These are phyloP conservation scores for Conopomorpha cramerella DNA, from an alignment of 1,140 invertebrate species.

Conservation along the genomic window DNA sequence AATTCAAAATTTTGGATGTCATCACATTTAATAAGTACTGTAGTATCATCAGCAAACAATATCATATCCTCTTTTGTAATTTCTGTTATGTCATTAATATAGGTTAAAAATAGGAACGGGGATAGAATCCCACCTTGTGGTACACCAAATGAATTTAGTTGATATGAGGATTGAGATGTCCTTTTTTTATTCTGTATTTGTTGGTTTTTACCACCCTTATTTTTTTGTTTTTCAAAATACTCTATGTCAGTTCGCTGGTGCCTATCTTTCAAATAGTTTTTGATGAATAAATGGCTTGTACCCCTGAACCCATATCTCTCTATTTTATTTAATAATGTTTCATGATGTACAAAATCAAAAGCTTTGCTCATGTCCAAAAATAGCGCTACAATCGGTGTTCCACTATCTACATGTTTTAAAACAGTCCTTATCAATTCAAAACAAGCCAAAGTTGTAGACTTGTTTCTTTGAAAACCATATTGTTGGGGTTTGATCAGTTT, in stretches of 20 bases:
- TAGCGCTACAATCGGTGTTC: not conserved
- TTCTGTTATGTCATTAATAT: slow-evolving; percentile 3
- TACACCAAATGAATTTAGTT: slow-evolving; percentile 1
- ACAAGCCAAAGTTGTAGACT: slow-evolving; percentile 5
- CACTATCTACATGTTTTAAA: not conserved
- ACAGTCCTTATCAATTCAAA: slow-evolving; percentile 4
- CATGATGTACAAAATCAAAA: too few species aligned
- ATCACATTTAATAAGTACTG: too few species aligned
- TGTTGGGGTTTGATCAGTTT: slow-evolving; percentile 4
- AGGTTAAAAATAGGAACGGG: slow-evolving; percentile 1
- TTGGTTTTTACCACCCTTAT: not conserved
- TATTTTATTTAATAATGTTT: slow-evolving; percentile 4
- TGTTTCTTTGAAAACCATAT: slow-evolving; percentile 4
- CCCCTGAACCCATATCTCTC: slow-evolving; percentile 5
- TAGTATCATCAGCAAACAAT: too few species aligned
- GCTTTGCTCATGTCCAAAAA: too few species aligned
- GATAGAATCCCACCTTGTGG: slow-evolving; percentile 3
- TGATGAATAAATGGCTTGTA: not conserved
- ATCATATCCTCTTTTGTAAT: too few species aligned
- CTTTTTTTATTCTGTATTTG: not conserved
- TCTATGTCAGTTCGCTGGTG: not conserved
- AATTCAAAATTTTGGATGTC: too few species aligned
- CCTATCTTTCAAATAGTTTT: not conserved
- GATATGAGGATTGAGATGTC: not conserved
- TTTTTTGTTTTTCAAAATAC: too few species aligned